These are phyloP conservation scores for Heteronetta atricapilla DNA, from an alignment of 2,113 vertebrate species.

Conservation along the genomic window DNA sequence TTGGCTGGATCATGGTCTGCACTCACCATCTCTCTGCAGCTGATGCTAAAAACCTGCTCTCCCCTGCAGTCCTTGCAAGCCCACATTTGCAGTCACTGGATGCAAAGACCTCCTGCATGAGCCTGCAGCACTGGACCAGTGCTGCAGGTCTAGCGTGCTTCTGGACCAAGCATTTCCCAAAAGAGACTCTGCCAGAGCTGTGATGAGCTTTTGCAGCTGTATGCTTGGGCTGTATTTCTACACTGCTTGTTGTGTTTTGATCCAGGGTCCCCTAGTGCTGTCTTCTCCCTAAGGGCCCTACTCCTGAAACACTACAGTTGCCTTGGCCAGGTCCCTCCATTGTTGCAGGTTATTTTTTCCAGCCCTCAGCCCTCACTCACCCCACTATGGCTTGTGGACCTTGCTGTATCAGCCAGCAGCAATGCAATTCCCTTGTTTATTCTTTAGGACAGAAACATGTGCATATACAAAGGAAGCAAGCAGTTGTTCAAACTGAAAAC, in stretches of 20 bases:
- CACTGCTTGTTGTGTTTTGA: no score
- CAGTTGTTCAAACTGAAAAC: not conserved
- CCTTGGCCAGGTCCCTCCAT: not conserved
- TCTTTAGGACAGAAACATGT: not conserved
- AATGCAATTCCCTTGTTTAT: not conserved
- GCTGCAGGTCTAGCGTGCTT: fast-evolving
- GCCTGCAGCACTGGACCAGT: no score
- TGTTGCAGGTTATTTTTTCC: not conserved
- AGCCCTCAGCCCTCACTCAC: not conserved
- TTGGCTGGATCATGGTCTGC: not conserved
- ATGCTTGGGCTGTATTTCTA: not conserved
- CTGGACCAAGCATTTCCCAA: not conserved
- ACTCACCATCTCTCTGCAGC: not conserved
- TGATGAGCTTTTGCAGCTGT: not conserved
- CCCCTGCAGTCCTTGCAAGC: not conserved
- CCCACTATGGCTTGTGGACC: fast-evolving
- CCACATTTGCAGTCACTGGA: not conserved
- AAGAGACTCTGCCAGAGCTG: not conserved
- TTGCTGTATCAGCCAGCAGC: not conserved
- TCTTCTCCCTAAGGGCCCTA: not conserved
- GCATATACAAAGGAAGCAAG: not conserved
- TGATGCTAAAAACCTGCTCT: not conserved
- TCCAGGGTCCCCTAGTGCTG: not conserved
- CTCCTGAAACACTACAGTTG: not conserved
- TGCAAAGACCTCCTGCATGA: not conserved